These are phyloP conservation scores for Scomber scombrus DNA, from an alignment of 2,113 vertebrate genomes.

Conservation along the genomic window DNA sequence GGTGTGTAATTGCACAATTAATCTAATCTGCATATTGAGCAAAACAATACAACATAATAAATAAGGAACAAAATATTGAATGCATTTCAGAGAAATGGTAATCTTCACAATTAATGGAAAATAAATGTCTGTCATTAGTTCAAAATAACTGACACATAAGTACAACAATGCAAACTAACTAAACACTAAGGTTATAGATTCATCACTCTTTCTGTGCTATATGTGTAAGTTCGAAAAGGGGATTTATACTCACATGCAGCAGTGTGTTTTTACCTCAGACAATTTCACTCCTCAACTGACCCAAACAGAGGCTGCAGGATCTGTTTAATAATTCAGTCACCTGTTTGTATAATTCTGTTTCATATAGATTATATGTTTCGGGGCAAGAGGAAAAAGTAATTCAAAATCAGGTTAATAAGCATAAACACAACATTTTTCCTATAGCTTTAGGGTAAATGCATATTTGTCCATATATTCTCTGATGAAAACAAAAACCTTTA, in stretches of 20 bases:
- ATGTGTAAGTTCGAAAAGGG: not conserved
- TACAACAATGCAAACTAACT: not conserved
- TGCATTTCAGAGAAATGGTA: constrained; percentile 29
- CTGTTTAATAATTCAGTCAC: constrained; percentile 30
- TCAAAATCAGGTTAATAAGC: constrained; percentile 14
- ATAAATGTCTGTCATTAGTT: constrained; percentile 16
- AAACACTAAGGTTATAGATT: not conserved
- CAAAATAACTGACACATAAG: constrained; percentile 1
- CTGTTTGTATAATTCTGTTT: constrained; percentile 18
- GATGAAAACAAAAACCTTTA: constrained; percentile 30
- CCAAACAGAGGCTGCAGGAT: constrained; percentile 16
- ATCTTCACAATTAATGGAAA: constrained; percentile 24
- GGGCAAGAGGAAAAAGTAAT: constrained; percentile 21
- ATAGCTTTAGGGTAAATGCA: constrained; percentile 37
- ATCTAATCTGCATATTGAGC: constrained; percentile 47
- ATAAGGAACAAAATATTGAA: constrained; percentile 4
- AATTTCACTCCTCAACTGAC: not conserved
- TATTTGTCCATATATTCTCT: not conserved
- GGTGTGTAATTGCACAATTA: constrained; percentile 46
- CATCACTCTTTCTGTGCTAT: not conserved
- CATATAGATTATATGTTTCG: constrained; percentile 24
- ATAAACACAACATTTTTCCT: not conserved
- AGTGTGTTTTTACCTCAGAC: not conserved
- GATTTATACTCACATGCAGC: not conserved
- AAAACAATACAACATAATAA: constrained; percentile 36